Evolutionary conservation across 2,113 vertebrate species (phyloP), one percentile per base, ranked within the genome.

Genomic region (Otolemur garnettii): DNA sequence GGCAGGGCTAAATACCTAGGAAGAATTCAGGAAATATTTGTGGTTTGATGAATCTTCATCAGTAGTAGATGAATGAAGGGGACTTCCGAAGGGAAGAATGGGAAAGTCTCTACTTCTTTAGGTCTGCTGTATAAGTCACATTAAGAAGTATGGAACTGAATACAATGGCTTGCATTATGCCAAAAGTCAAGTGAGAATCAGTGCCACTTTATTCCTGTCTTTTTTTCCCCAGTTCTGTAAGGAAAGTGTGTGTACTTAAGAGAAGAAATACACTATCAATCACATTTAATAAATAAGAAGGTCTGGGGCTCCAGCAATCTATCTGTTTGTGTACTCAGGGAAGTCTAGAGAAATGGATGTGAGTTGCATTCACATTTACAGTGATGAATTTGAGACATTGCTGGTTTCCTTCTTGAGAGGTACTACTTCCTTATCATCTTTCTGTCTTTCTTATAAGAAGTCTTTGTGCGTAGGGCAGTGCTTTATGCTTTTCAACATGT

Each of bases 361-460:
- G 33, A 90, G 92, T 90, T 94, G 28, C 69, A 71, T 74, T 79
- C 50, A 82, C 35, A 91, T 26, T 21, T 33, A 38, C 5, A 45
- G 19, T 87, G 53, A 84, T 13, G 60, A 22, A 45, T 90, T 90
- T 93, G 57, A 53, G 30, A 95, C 5, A 90, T 95, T 42, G 7
- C 38, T 91, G 8, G 22, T 72, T 4, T 75, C 4, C 35, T 90
- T 92, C 45, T 45, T 85, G 84, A 96, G 55, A 89, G 21, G 30
- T 83, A 71, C 59, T 87, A 71, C 59, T 97, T 97, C 59, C 80
- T 8, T 84, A 77, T 26, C 5, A 9, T 19, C 18, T 87, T 78
- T 94, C 59, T 64, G 7, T 72, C 86, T 85, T 87, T 53, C 50
- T 28, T 38, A 96, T 92, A 81, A 96, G 64, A 93, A 90, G 21